Conservation (phyloP, 2,888 invertebrate species). For the Heteromurus nitidus region DNA sequence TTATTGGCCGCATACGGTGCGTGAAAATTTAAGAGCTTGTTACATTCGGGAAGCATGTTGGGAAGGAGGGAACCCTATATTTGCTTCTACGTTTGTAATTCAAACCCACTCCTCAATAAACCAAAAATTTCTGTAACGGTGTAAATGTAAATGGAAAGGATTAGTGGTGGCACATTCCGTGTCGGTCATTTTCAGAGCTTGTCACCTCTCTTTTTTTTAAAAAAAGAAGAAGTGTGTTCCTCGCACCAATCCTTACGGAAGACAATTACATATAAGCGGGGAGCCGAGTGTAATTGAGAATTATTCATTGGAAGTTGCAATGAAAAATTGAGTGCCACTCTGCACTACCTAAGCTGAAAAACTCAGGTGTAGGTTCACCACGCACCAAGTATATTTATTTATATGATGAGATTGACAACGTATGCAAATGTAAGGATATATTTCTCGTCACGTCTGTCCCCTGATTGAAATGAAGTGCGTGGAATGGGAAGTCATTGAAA, state of each 20-base stretch:
- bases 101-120: constrained; percentile 60
- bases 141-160: constrained; percentile 25
- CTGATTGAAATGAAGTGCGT: no score
- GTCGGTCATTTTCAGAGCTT: neutral
- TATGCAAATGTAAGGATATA: no score
- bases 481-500: neutral
- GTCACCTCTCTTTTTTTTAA: no score
- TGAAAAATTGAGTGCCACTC: constrained; percentile 56
- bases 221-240: constrained; percentile 32
- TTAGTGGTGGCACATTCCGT: neutral
- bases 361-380: no score
- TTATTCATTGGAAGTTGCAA: constrained; percentile 33
- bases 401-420: no score
- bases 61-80: constrained; percentile 46
- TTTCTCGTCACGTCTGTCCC: no score
- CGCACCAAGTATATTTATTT: no score
- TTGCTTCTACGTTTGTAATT: constrained; percentile 53
- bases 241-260: constrained; percentile 21
- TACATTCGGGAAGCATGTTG: constrained; percentile 37
- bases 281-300: constrained; percentile 54
- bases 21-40: constrained; percentile 57
- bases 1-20: constrained; percentile 52
- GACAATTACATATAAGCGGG: constrained; percentile 53
- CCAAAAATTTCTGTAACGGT: constrained; percentile 37
- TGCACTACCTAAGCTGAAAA: constrained; percentile 21